Evolutionary conservation across 2,113 vertebrate species (phyloP), one percentile per base, ranked within the genome.

Genomic region (Gopherus evgoodei): DNA sequence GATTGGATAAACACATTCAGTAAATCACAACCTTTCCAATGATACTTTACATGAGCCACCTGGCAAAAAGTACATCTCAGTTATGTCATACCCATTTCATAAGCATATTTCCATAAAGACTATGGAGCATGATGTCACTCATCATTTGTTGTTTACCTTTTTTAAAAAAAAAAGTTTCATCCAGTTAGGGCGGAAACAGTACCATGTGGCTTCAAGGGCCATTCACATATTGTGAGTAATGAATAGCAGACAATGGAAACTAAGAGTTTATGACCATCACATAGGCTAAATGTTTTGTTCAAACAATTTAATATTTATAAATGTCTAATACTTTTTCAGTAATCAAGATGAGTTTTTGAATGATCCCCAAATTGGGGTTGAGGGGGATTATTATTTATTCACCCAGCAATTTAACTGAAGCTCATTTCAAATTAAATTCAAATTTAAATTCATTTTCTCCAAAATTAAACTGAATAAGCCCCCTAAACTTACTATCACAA

Each of bases 351-450:
- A 1, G 0, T 22, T 9, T 2, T 19, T 42, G 69, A 10, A 0
- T 4, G 0, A 2, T 83, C 44, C 57, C 25, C 4, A 50, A 76
- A 53, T 62, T 29, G 29, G 29, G 57, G 59, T 12, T 4, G 31
- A 42, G 3, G 24, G 16, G 31, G 62, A n/a, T 65, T 59, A 29
- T 29, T 59, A 29, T 57, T 62, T 31, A 65, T 69, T 84, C 65
- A 81, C 52, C 5, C 4, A 31, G 0, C 13, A 1, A 2, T 44
- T 54, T 75, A 42, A 31, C 2, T n/a, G 2, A 4, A 50, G 54
- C 31, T 54, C 76, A 3, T 17, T 35, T 7, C 19, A 31, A 27
- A 29, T 27, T 59, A 11, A 59, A 27, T 35, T 11, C 19, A n/a
- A n/a, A 35, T 65, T 62, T 62, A 62, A 62, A 62, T 2, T 3